Percentiles rank a stretch among this genome's conserved stretches.
Evolutionary conservation across 2,113 vertebrate genomes (phyloP).

Genomic region (Crotalus viridis): DNA sequence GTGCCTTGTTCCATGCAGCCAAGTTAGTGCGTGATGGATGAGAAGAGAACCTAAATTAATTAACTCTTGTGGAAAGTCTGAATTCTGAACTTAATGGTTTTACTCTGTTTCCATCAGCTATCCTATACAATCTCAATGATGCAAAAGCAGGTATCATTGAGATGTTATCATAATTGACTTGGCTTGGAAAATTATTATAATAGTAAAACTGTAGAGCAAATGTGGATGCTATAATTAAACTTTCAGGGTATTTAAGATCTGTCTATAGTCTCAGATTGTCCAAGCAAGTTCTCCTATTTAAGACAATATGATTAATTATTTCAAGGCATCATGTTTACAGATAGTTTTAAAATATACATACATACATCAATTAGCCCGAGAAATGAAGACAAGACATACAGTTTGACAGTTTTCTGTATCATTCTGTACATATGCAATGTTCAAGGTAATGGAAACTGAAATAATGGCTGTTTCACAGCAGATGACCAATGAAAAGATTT

Average conservation of each 20-base stretch:
- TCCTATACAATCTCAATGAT: not conserved
- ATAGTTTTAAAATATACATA: not conserved
- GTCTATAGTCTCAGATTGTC: not conserved
- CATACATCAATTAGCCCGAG: not conserved
- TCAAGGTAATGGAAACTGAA: not conserved
- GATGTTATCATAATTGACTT: not conserved
- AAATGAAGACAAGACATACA: not conserved
- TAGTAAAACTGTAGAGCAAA: not conserved
- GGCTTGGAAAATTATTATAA: not conserved
- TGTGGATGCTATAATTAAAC: not conserved
- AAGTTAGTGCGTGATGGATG: not conserved
- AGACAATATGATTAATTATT: conserved; percentile 17
- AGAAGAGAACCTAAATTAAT: not conserved
- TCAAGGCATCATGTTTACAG: not conserved
- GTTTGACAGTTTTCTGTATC: not conserved
- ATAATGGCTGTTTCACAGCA: conserved; percentile 38
- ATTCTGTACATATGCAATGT: rapidly evolving
- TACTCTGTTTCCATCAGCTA: not conserved
- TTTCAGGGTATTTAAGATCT: not conserved
- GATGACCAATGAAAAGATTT: not conserved
- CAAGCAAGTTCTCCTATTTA: conserved; percentile 22
- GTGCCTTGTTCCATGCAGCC: not conserved
- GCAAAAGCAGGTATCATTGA: not conserved
- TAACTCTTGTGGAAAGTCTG: not conserved
- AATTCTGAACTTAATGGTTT: not conserved